Evolutionary conservation across 2,888 invertebrate genomes (phyloP), one percentile per base, ranked within the genome.

Genomic region (Falcaria lacertinaria): DNA sequence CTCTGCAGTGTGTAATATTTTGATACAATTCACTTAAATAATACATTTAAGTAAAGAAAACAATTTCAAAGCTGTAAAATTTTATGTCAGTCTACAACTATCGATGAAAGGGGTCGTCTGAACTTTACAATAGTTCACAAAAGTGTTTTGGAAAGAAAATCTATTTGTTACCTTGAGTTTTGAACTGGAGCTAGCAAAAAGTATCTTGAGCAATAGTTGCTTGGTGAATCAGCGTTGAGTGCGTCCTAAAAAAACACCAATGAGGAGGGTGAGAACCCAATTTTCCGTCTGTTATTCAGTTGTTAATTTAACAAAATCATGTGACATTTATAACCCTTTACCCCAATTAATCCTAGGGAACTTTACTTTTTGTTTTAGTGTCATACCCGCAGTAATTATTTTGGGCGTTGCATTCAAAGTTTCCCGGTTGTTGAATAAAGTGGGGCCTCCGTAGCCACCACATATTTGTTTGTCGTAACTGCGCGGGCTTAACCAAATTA

Each of bases 381-480:
- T 53, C 44, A 42, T 45, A 48, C 43, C 54, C 41, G 40, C 64
- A 68, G 62, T 69, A 62, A 74, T 69, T 64, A 67, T 66, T 63
- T 63, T 50, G 49, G 55, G 51, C 48, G 52, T 52, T 65, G 57
- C 57, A 63, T 53, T 50, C 48, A 59, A 69, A 68, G 48, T 66
- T 70, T 64, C 43, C 42, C 14, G 48, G 50, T 54, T 53, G 66
- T 63, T 60, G 47, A 54, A 55, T 57, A 62, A 65, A 69, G 63
- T 47, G 48, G 43, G 44, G 45, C 42, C 45, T 36, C 43, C 44
- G 49, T 42, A 47, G 54, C 45, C 49, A 58, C 64, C 57, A 53
- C 58, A 64, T 68, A 66, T 66, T 67, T 70, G 68, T 73, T 73
- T 65, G 54, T 54, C 55, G 62, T 64, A 59, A 62, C 60, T 53